Conservation (phyloP, 2,797 vertebrate species). For the Danio choprae region DNA sequence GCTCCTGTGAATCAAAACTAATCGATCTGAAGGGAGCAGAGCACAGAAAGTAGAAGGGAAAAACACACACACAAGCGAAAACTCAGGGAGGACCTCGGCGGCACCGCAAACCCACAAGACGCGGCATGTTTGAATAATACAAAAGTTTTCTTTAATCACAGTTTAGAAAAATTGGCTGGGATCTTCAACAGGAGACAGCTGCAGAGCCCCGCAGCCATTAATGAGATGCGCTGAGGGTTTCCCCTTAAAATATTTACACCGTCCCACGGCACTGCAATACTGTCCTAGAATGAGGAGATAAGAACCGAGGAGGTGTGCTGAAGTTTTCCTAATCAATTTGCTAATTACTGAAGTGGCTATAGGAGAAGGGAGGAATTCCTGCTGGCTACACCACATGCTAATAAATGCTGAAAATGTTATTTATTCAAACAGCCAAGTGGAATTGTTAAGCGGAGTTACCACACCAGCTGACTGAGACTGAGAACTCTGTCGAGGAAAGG, state of each 20-base stretch:
- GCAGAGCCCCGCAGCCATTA: slow-evolving; percentile 79
- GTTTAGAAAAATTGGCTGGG: slow-evolving; percentile 84
- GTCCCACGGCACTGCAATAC: slow-evolving; percentile 80
- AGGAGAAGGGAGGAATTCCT: slow-evolving; percentile 78
- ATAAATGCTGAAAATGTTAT: slow-evolving; percentile 83
- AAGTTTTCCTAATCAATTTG: slow-evolving; percentile 86
- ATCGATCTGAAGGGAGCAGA: slow-evolving; percentile 79
- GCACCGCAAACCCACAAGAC: slow-evolving; percentile 75
- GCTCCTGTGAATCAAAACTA: slow-evolving; percentile 79
- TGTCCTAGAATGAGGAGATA: slow-evolving; percentile 81
- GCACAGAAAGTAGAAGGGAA: slow-evolving; percentile 63
- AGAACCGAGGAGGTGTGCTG: slow-evolving; percentile 82
- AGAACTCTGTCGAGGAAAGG: slow-evolving; percentile 68
- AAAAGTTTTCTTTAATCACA: slow-evolving; percentile 88
- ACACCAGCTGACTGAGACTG: slow-evolving; percentile 73
- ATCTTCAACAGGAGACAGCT: slow-evolving; percentile 79
- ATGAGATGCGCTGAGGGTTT: slow-evolving; percentile 81
- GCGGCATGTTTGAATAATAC: slow-evolving; percentile 82
- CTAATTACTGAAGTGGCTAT: slow-evolving; percentile 83
- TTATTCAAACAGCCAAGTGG: slow-evolving; percentile 78
- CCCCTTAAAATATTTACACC: slow-evolving; percentile 84
- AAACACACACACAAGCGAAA: slow-evolving; percentile 51
- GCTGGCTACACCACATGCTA: slow-evolving; percentile 80
- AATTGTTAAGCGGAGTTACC: slow-evolving; percentile 80
- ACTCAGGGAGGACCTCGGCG: slow-evolving; percentile 74